phyloP scores from a whole-genome alignment of 2,113 vertebrate genomes.

The Macrotis lagotis region DNA sequence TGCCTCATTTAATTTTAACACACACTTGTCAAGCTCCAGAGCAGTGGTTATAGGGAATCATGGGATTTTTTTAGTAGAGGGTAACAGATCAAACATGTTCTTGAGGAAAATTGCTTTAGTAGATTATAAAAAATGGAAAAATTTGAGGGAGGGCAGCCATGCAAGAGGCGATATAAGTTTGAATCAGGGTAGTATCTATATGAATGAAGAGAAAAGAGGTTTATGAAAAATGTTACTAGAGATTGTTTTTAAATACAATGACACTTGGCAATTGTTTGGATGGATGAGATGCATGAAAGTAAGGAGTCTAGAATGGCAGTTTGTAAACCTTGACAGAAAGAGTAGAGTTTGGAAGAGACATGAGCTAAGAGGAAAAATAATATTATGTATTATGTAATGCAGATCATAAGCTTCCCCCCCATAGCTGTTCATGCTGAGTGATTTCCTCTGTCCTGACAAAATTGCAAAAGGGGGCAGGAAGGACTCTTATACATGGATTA shows the following conservation, averaged over 20 bases:
- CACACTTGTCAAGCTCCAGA: too few relatives aligned
- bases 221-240: background rate
- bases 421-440: background rate
- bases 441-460: background rate
- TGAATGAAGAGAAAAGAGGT: background rate
- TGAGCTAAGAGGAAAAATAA: background rate
- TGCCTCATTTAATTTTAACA: too few relatives aligned
- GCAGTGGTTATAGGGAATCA: too few relatives aligned
- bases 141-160: background rate
- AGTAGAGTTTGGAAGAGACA: background rate
- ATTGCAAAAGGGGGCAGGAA: background rate
- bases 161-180: background rate
- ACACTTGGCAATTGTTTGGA: background rate
- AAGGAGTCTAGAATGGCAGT: background rate
- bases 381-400: background rate
- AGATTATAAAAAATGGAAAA: too few relatives aligned
- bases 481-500: too few relatives aligned
- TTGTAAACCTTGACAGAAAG: background rate
- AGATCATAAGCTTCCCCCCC: background rate
- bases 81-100: too few relatives aligned
- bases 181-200: background rate
- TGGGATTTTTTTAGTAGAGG: too few relatives aligned
- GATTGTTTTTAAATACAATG: background rate
- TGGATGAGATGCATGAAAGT: too few relatives aligned
- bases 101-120: too few relatives aligned